Base-by-base conservation (phyloP, 2,113 vertebrate genomes). In the Dunckerocampus dactyliophorus region DNA sequence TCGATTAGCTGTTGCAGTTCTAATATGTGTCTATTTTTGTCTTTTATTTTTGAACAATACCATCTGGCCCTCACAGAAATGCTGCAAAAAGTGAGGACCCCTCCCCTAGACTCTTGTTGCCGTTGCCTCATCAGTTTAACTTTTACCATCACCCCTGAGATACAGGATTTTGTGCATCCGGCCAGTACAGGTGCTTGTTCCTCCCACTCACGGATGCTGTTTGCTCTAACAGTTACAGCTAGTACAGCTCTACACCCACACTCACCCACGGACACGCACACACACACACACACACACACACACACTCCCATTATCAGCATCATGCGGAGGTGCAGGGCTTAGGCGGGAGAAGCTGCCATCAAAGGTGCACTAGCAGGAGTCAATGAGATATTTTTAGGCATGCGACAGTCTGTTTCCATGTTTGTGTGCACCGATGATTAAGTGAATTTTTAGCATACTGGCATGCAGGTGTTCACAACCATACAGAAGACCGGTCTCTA, bases 181-280 rank as follows among this genome's bases (percentile, higher is more conserved):
- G 45, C 74, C 66, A 82, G 50, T 74, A 68, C 84, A 83, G 80
- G 80, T 76, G 76, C 65, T 42, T 53, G 73, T 77, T 64, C 82
- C 81, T 74, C 87, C 87, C 80, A 85, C 87, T 84, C 67, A 47
- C 53, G 20, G 65, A 67, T 75, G 78, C 67, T 73, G 77, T 80
- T 85, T 66, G 64, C 63, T 82, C 74, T 83, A 72, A 75, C 84
- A 77, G 80, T 81, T 82, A 78, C 80, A 83, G 73, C 72, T 80
- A 59, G 85, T 78, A 62, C 81, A 59, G 60, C 65, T 72, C 14
- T 1, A 83, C 84, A 45, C 85, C 82, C 82, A 84, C 87, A 34
- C 58, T 7, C 67, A 1, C 57, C 19, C 43, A 17, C 57, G 6
- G 17, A 21, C 24, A 28, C 52, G 6, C 28, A 34, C 52, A 34